Percentiles rank a stretch among this genome's conserved stretches.
These are phyloP conservation scores for Temnothorax rugatulus DNA, from an alignment of 2,888 invertebrate genomes.

Conservation along the genomic window DNA sequence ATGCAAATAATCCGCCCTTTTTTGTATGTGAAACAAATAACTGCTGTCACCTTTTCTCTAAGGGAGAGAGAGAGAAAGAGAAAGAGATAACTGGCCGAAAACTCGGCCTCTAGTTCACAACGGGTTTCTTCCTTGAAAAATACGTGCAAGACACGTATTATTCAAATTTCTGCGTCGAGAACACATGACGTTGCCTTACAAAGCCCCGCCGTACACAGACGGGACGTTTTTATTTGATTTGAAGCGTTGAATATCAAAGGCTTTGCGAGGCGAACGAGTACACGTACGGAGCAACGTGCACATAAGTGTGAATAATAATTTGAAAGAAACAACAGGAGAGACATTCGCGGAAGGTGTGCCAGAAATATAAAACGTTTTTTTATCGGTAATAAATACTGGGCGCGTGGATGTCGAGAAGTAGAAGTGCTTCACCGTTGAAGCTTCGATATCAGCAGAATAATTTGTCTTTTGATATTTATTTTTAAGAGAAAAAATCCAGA, in stretches of 20 bases:
- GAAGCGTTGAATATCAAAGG: slow-evolving; percentile 57
- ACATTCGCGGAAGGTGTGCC: background rate
- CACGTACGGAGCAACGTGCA: slow-evolving; percentile 4
- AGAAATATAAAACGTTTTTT: slow-evolving; percentile 12
- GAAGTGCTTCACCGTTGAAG: background rate
- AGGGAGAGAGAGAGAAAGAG: background rate
- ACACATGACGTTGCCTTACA: slow-evolving; percentile 51
- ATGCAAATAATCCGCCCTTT: slow-evolving; percentile 16
- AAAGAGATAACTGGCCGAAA: slow-evolving; percentile 9
- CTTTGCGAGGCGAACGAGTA: slow-evolving; percentile 14
- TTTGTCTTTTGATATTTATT: background rate
- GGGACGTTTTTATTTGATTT: slow-evolving; percentile 53
- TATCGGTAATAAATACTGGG: background rate
- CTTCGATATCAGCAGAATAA: background rate
- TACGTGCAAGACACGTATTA: slow-evolving; percentile 56
- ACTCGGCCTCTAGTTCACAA: slow-evolving; percentile 28
- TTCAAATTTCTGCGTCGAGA: slow-evolving; percentile 49
- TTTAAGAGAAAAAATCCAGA: background rate
- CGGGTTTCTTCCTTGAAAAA: slow-evolving; percentile 33
- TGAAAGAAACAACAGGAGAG: slow-evolving; percentile 35
- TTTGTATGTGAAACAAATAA: slow-evolving; percentile 36
- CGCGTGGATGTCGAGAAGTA: background rate
- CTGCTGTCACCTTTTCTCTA: background rate
- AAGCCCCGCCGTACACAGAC: slow-evolving; percentile 36
- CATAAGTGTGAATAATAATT: slow-evolving; percentile 55